These are phyloP conservation scores for fruit fly (Drosophila melanogaster) DNA, from an alignment of 1,140 invertebrate species.

Conservation along the genomic window Release_6_plus_ISO1_MT NT_033777.3:15921001-15921500, in stretches of 20 bases:
- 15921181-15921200: slow-evolving; percentile 54
- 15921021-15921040: slow-evolving; percentile 31
- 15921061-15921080: slow-evolving; percentile 65
- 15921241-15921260: slow-evolving; percentile 58
- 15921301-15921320: slow-evolving; percentile 56
- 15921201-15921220: slow-evolving; percentile 67
- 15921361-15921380: slow-evolving; percentile 8
- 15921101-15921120: slow-evolving; percentile 65
- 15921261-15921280: slow-evolving; percentile 68
- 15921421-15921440: slow-evolving; percentile 30
- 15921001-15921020: slow-evolving; percentile 41
- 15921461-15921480: slow-evolving; percentile 52
- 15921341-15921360: slow-evolving; percentile 60
- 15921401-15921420: slow-evolving; percentile 49
- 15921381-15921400: slow-evolving; percentile 34
- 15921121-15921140: slow-evolving; percentile 54
- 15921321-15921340: slow-evolving; percentile 77
- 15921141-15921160: slow-evolving; percentile 79
- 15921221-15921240: slow-evolving; percentile 72
- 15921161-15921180: slow-evolving; percentile 26
- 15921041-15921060: slow-evolving; percentile 38
- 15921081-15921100: slow-evolving; percentile 75
- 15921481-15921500: slow-evolving; percentile 44
- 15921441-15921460: slow-evolving; percentile 45
- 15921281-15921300: slow-evolving; percentile 67